These are phyloP conservation scores for Nesogale talazaci DNA, from an alignment of 2,113 vertebrate species.

Conservation along the genomic window DNA sequence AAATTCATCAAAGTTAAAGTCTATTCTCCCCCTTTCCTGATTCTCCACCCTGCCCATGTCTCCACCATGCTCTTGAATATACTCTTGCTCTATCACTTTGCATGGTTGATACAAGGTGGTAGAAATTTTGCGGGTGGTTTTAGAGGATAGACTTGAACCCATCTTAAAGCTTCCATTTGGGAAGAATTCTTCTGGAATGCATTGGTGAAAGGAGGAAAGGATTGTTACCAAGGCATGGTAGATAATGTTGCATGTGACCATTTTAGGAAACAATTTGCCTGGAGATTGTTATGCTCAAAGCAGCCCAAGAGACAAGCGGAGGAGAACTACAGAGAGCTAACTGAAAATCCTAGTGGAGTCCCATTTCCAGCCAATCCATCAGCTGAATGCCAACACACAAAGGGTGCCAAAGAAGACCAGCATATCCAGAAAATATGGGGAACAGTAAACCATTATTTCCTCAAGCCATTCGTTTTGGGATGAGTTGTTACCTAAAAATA, in stretches of 20 bases:
- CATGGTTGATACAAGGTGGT: background rate
- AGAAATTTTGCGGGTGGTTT: background rate
- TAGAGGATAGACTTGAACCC: background rate
- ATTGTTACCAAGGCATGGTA: background rate
- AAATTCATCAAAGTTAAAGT: too few species aligned
- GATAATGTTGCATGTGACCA: background rate
- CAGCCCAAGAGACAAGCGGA: background rate
- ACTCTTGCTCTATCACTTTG: background rate
- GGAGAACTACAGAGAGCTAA: background rate
- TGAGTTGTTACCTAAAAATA: background rate
- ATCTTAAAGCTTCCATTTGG: background rate
- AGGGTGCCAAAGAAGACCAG: background rate
- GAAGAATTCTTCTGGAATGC: background rate
- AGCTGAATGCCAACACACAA: background rate
- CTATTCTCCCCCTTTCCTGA: background rate
- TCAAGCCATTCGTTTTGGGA: background rate
- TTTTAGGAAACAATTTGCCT: background rate
- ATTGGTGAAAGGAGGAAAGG: background rate
- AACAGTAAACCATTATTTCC: background rate
- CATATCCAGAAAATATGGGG: background rate
- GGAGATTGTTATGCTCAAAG: background rate
- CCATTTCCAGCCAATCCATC: background rate
- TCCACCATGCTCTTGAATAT: background rate
- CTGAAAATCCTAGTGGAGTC: background rate
- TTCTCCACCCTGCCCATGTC: background rate